Conservation (phyloP, 1,140 invertebrate genomes). For the Drosophila chauvacae region DNA sequence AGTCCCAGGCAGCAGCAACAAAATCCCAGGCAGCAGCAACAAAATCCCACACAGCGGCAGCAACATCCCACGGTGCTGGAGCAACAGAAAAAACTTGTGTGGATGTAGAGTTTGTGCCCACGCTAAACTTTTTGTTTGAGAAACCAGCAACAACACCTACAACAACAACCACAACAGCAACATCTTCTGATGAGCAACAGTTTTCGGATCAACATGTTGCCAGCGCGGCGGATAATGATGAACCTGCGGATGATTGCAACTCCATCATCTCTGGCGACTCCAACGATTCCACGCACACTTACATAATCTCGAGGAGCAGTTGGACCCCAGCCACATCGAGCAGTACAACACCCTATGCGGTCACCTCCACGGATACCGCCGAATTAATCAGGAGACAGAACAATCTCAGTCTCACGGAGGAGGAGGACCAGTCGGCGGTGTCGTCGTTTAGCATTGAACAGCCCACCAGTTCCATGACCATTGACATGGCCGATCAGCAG, state of each 20-base stretch:
- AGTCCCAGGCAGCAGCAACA: conserved; percentile 3
- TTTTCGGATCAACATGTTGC: conserved; percentile 52
- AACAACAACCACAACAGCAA: not conserved
- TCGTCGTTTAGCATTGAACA: conserved; percentile 71
- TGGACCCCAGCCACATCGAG: conserved; percentile 56
- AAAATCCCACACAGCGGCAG: not conserved
- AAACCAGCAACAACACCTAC: conserved; percentile 6
- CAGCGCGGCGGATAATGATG: conserved; percentile 21
- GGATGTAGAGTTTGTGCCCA: conserved; percentile 76
- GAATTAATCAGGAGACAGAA: conserved; percentile 72
- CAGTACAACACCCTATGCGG: conserved; percentile 65
- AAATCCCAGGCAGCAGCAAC: conserved; percentile 19
- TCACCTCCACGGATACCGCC: conserved; percentile 68
- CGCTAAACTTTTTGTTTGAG: conserved; percentile 68
- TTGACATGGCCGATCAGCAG: conserved; percentile 72
- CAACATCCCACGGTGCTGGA: conserved; percentile 2
- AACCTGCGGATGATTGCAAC: conserved; percentile 25
- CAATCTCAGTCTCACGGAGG: conserved; percentile 66
- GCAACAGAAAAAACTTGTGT: conserved; percentile 37
- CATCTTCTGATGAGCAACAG: conserved; percentile 8
- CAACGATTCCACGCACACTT: conserved; percentile 69
- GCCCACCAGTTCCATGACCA: conserved; percentile 79
- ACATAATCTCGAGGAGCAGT: conserved; percentile 73
- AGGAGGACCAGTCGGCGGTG: conserved; percentile 66
- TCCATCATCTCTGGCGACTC: conserved; percentile 38